These are phyloP conservation scores for Bombus sylvicola DNA, from an alignment of 1,140 invertebrate genomes.

Conservation along the genomic window DNA sequence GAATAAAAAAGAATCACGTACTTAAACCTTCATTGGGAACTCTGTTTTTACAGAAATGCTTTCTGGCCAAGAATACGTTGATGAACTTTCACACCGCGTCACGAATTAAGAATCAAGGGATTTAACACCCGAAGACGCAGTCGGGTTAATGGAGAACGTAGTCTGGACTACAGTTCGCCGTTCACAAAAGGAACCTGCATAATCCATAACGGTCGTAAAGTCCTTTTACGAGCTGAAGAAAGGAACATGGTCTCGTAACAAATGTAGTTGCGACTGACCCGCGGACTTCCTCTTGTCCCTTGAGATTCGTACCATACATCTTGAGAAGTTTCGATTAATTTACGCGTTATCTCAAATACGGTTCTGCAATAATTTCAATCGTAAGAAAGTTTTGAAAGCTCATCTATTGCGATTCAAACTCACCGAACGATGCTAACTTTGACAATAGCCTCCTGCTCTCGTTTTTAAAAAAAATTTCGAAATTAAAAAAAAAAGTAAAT, in stretches of 20 bases:
- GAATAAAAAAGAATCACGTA: neutral
- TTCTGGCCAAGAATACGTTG: neutral
- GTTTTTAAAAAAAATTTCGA: neutral
- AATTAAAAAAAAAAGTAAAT: neutral
- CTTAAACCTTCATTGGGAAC: neutral
- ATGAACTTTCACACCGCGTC: neutral
- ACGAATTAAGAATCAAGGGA: neutral
- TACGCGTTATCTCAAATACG: neutral
- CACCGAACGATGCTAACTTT: neutral
- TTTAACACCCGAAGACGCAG: constrained; percentile 13
- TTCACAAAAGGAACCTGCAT: constrained; percentile 24
- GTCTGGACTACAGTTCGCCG: constrained; percentile 11
- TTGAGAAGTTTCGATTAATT: neutral
- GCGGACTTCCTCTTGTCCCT: neutral
- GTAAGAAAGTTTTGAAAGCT: neutral
- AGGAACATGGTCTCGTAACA: neutral
- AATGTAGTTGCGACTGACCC: constrained; percentile 5
- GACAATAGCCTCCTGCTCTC: too few species aligned
- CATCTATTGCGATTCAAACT: neutral
- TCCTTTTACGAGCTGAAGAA: constrained; percentile 47
- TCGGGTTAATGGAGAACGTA: constrained; percentile 24
- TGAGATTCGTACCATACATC: neutral
- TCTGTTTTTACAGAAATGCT: neutral
- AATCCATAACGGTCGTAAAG: constrained; percentile 57
- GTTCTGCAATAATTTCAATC: too few species aligned